Percentiles rank a stretch among this genome's conserved stretches.
Evolutionary conservation across 2,113 vertebrate genomes (phyloP).

Genomic region (Thunnus maccoyii): DNA sequence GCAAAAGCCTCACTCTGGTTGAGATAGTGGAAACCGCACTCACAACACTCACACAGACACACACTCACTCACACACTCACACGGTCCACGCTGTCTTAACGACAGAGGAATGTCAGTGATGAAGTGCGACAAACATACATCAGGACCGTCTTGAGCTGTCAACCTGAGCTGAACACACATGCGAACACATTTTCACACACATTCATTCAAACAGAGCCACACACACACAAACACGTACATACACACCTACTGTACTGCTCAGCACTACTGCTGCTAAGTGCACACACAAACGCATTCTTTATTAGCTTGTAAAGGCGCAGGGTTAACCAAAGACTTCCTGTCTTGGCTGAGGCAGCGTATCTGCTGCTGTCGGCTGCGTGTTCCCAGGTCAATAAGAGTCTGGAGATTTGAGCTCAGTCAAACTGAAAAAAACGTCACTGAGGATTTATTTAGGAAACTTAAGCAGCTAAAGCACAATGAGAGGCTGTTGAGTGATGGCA

Average conservation of each 20-base stretch:
- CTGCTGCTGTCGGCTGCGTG: conserved; percentile 45
- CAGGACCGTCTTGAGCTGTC: neutral
- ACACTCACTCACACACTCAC: conserved; percentile 17
- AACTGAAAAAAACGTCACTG: conserved; percentile 32
- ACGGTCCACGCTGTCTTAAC: neutral
- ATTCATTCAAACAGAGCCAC: neutral
- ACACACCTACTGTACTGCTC: neutral
- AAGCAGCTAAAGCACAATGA: conserved; percentile 6
- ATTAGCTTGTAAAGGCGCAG: conserved; percentile 51
- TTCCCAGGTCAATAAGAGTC: conserved; percentile 45
- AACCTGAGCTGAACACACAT: neutral
- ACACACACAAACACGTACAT: neutral
- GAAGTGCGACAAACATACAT: neutral
- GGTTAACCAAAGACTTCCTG: conserved; percentile 66
- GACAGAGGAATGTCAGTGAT: neutral
- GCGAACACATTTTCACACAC: conserved; percentile 11
- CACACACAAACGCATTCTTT: conserved; percentile 40
- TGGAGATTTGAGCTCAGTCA: conserved; percentile 44
- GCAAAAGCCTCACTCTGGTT: conserved; percentile 19
- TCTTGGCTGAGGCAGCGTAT: conserved; percentile 40
- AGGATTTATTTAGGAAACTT: conserved; percentile 40
- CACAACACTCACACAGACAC: conserved; percentile 11
- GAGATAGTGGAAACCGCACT: conserved; percentile 66
- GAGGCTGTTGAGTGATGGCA: conserved; percentile 38
- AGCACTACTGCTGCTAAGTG: neutral